phyloP scores from a whole-genome alignment of 2,113 vertebrate genomes.

The Takifugu bimaculatus region DNA sequence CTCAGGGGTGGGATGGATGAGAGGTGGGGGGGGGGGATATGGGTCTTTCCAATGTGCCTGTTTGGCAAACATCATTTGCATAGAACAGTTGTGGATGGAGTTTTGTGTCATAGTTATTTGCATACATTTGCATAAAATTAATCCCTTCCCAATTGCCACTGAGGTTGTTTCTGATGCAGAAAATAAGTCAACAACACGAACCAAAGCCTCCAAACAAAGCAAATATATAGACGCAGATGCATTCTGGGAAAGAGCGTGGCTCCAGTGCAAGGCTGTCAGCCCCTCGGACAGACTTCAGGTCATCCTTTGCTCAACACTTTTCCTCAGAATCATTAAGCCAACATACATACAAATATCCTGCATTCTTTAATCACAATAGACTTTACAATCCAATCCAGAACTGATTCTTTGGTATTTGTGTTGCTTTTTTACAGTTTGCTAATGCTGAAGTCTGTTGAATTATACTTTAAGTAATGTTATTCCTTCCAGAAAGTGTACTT shows the following conservation, averaged over 20 bases:
- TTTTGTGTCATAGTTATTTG: slow-evolving; percentile 72
- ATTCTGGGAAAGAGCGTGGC: slow-evolving; percentile 16
- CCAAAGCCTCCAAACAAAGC: slow-evolving; percentile 59
- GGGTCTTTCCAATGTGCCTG: slow-evolving; percentile 61
- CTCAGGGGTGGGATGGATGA: slow-evolving; percentile 35
- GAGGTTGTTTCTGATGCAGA: slow-evolving; percentile 69
- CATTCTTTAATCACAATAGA: background rate
- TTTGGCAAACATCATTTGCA: slow-evolving; percentile 77
- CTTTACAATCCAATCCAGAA: background rate
- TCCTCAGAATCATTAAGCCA: slow-evolving; percentile 2
- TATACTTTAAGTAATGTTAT: no score
- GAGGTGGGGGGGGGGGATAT: slow-evolving; percentile 25
- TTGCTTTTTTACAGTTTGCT: no score
- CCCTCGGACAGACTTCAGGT: background rate
- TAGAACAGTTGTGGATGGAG: slow-evolving; percentile 66
- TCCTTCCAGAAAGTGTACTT: no score
- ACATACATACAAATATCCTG: background rate
- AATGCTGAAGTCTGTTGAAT: no score
- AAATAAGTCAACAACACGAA: slow-evolving; percentile 71
- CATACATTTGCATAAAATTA: slow-evolving; percentile 79
- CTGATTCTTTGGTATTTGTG: background rate
- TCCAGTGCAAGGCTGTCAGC: background rate
- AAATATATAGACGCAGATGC: slow-evolving; percentile 62
- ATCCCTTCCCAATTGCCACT: slow-evolving; percentile 57
- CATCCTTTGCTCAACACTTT: background rate